Conservation (phyloP, 2,797 vertebrate species). For the Micrastur ruficollis region DNA sequence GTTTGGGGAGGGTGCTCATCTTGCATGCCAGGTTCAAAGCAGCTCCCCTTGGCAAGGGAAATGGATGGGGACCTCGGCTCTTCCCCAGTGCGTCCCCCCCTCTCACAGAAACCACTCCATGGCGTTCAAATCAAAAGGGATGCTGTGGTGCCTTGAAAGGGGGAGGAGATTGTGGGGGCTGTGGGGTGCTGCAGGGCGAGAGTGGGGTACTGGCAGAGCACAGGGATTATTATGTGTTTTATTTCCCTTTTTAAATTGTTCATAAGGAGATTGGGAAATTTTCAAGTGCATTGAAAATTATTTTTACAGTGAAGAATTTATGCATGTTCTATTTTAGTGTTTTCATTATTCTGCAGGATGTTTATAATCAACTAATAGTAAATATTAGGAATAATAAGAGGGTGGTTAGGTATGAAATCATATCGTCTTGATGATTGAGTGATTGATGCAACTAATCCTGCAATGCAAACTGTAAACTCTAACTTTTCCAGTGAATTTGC, state of each 20-base stretch:
- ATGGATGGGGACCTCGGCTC: accelerated
- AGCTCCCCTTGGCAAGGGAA: background rate
- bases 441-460: background rate
- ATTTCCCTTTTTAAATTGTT: background rate
- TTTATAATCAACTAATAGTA: slow-evolving; percentile 27
- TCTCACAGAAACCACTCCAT: background rate
- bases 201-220: background rate
- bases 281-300: background rate
- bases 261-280: background rate
- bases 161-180: background rate
- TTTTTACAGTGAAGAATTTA: background rate
- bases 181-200: background rate
- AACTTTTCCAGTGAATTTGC: background rate
- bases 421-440: background rate
- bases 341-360: slow-evolving; percentile 30
- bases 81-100: background rate
- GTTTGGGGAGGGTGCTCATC: background rate
- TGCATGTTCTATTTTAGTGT: background rate
- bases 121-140: background rate
- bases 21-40: background rate
- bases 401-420: background rate
- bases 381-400: slow-evolving; percentile 13
- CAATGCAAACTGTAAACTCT: background rate
- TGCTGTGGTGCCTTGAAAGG: background rate
- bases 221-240: background rate